Evolutionary conservation across 2,113 vertebrate species (phyloP).

Genomic region (Sinocyclocheilus grahami): DNA sequence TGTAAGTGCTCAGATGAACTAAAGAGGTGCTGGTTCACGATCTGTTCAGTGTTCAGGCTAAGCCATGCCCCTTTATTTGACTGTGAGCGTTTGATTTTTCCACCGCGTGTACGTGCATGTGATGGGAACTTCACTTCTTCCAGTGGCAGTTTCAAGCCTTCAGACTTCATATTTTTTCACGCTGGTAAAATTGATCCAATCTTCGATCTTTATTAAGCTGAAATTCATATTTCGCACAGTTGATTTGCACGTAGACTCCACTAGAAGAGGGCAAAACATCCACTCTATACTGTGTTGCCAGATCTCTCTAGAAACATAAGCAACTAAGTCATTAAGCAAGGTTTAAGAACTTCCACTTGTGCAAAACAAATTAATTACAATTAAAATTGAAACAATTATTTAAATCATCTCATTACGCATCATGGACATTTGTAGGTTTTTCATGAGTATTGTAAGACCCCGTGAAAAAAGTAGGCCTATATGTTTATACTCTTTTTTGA

Average conservation of each 20-base stretch:
- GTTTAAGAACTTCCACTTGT: not conserved
- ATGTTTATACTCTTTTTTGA: not conserved
- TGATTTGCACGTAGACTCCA: not conserved
- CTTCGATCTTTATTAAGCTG: not conserved
- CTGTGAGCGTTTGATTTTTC: conserved; percentile 19
- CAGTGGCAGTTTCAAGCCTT: not conserved
- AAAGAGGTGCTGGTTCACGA: not conserved
- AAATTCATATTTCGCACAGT: not conserved
- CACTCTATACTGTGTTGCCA: not conserved
- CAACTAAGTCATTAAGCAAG: not conserved
- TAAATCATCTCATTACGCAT: not conserved
- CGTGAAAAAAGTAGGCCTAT: not conserved
- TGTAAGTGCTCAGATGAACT: not conserved
- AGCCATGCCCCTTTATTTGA: conserved; percentile 23
- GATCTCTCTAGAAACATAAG: not conserved
- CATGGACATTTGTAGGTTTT: not conserved
- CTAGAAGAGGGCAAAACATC: not conserved
- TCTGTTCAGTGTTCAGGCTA: not conserved
- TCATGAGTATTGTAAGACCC: not conserved
- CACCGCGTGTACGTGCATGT: conserved; percentile 8
- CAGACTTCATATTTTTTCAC: not conserved
- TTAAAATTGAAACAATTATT: not conserved
- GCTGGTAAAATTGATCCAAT: not conserved
- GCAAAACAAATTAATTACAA: not conserved
- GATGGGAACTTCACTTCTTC: not conserved